Evolutionary conservation across 2,113 vertebrate species (phyloP).

Genomic region (Proteles cristata): DNA sequence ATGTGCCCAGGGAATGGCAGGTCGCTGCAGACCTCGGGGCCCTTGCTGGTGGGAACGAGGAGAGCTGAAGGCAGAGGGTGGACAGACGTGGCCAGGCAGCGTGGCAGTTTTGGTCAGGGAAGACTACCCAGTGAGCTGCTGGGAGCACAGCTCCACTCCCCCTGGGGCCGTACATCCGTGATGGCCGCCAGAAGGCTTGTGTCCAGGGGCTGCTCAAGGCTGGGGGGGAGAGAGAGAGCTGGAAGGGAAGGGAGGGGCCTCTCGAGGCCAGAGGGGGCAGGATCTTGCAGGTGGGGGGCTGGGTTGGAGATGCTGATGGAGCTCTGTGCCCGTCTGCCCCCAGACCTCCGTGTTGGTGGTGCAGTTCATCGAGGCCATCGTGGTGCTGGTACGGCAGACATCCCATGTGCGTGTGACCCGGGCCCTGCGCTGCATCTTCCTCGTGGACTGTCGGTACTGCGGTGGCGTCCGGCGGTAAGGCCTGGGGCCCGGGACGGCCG

Average conservation of each 20-base stretch:
- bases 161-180: not conserved
- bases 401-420: slow-evolving; percentile 96
- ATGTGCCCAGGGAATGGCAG: not conserved
- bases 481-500: accelerated
- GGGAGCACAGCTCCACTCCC: not conserved
- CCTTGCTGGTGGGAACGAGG: not conserved
- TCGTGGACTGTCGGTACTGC: slow-evolving; percentile 98
- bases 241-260: not conserved
- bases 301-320: not conserved
- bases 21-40: not conserved
- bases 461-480: slow-evolving; percentile 95
- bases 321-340: not conserved
- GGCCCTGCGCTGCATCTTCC: slow-evolving; percentile 97
- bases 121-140: not conserved
- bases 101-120: not conserved
- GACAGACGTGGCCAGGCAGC: accelerated
- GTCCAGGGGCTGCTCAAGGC: accelerated
- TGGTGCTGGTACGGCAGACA: slow-evolving; percentile 96
- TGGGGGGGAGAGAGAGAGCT: not conserved
- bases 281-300: not conserved
- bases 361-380: slow-evolving; percentile 97
- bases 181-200: not conserved
- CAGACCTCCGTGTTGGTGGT: slow-evolving; percentile 95
- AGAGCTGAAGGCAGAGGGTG: not conserved
- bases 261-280: accelerated